Percentiles rank a stretch among this genome's conserved stretches.
phyloP scores from a whole-genome alignment of 1,140 invertebrate species.

The Magallana ariakensis region DNA sequence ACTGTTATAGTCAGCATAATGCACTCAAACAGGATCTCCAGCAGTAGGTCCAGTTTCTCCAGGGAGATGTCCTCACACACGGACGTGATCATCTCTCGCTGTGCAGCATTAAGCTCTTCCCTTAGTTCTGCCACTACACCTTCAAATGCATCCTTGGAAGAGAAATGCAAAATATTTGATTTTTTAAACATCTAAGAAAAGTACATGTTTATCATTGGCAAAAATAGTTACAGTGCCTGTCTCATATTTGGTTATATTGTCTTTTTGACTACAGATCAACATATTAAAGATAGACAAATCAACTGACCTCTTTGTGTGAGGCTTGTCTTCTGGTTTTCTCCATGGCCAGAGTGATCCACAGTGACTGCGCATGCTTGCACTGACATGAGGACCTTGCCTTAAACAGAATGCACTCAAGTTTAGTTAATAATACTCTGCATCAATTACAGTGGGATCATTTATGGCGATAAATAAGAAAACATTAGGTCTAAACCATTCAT shows the following conservation, averaged over 20 bases:
- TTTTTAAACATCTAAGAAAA: too few relatives aligned
- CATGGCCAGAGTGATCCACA: constrained; percentile 66
- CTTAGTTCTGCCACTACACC: constrained; percentile 48
- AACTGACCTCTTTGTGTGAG: constrained; percentile 47
- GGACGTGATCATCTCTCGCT: constrained; percentile 33
- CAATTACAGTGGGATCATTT: too few relatives aligned
- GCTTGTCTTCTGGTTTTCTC: constrained; percentile 57
- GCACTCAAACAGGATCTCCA: constrained; percentile 59
- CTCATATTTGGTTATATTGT: too few relatives aligned
- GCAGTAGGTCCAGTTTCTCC: constrained; percentile 50
- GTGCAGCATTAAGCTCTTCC: constrained; percentile 43
- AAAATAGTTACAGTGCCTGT: too few relatives aligned
- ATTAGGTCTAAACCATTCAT: neutral
- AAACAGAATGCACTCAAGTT: constrained; percentile 43
- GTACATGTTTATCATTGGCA: too few relatives aligned
- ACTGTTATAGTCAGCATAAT: constrained; percentile 57
- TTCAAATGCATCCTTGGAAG: constrained; percentile 61
- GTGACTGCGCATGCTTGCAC: constrained; percentile 64
- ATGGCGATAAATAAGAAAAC: too few relatives aligned
- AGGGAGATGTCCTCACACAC: constrained; percentile 37
- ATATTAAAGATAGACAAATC: too few relatives aligned
- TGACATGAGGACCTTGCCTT: constrained; percentile 59
- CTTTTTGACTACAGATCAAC: too few relatives aligned
- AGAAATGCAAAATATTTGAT: too few relatives aligned
- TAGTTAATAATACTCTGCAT: neutral